These are phyloP conservation scores for Bombus difficillimus DNA, from an alignment of 1,140 invertebrate genomes.

Conservation along the genomic window DNA sequence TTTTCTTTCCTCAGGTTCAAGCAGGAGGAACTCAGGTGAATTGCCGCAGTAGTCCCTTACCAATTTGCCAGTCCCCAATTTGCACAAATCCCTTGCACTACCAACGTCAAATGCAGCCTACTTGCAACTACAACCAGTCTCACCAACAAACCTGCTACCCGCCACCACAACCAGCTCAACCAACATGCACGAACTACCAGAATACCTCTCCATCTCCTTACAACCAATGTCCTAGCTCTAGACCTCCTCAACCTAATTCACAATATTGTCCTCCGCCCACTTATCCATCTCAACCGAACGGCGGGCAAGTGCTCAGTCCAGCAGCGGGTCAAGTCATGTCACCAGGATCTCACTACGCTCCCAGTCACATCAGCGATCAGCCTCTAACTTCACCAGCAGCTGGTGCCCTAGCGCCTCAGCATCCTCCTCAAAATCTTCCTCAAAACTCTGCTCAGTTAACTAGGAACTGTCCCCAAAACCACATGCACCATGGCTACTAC, in stretches of 20 bases:
- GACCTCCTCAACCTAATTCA: slow-evolving; percentile 61
- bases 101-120: slow-evolving; percentile 79
- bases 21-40: slow-evolving; percentile 73
- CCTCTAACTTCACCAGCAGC: slow-evolving; percentile 85
- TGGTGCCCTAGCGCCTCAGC: slow-evolving; percentile 83
- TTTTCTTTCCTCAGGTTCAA: slow-evolving; percentile 68
- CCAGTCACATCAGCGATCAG: slow-evolving; percentile 80
- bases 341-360: slow-evolving; percentile 76
- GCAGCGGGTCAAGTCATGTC: slow-evolving; percentile 76
- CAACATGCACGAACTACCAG: slow-evolving; percentile 75
- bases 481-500: slow-evolving; percentile 75
- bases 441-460: slow-evolving; percentile 82
- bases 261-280: slow-evolving; percentile 75
- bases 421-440: slow-evolving; percentile 79
- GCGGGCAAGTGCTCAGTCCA: slow-evolving; percentile 73
- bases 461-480: slow-evolving; percentile 79
- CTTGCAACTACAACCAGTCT: slow-evolving; percentile 81
- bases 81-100: slow-evolving; percentile 81
- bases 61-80: slow-evolving; percentile 80
- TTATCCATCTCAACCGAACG: slow-evolving; percentile 59
- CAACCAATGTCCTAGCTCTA: slow-evolving; percentile 75
- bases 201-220: slow-evolving; percentile 70
- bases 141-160: slow-evolving; percentile 77
- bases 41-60: slow-evolving; percentile 78
- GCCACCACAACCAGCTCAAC: slow-evolving; percentile 57